Evolutionary conservation across 2,888 invertebrate species (phyloP), one percentile per base, ranked within the genome.

Genomic region (Noctua janthina): DNA sequence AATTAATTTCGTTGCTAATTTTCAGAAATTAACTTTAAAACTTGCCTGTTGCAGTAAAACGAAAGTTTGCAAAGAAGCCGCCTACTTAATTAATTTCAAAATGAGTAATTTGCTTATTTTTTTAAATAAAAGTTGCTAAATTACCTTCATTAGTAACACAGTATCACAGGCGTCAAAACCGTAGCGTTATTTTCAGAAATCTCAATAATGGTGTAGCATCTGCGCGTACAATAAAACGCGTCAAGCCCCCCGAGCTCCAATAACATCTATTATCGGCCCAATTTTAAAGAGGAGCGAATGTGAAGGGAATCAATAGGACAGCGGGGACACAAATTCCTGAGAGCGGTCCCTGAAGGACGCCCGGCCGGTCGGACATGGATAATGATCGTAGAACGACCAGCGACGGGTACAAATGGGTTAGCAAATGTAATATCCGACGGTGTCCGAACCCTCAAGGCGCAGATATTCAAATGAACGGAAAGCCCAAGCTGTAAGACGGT

Each of bases 321-420:
- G 90, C 90, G 91, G 92, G 92, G 93, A 94, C 94, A 93, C 79
- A 85, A 93, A 93, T 94, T 94, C 94, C 93, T 93, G 91, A 92
- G 94, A 94, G 94, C 90, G 90, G 91, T 93, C 95, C 94, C 94
- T 82, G 87, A 94, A 94, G 95, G 92, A 93, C 91, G n/a, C 64
- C 64, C 64, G 68, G 46, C 3, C 68, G 92, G 93, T 92, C 93
- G 92, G 94, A 95, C 96, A 95, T 90, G 95, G 95, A 96, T 96
- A 96, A 96, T 96, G 96, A 96, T 96, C 94, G 94, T 93, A 92
- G 92, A 92, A 92, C 93, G 93, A 92, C 95, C 93, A 93, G 91
- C 92, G 94, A 96, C 96, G 96, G 96, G 92, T 96, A 97, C 96
- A 97, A 97, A 96, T 97, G 96, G 95, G 94, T 95, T 94, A 96